Base-by-base conservation (phyloP, 2,797 vertebrate genomes). In the Dipus sagitta region DNA sequence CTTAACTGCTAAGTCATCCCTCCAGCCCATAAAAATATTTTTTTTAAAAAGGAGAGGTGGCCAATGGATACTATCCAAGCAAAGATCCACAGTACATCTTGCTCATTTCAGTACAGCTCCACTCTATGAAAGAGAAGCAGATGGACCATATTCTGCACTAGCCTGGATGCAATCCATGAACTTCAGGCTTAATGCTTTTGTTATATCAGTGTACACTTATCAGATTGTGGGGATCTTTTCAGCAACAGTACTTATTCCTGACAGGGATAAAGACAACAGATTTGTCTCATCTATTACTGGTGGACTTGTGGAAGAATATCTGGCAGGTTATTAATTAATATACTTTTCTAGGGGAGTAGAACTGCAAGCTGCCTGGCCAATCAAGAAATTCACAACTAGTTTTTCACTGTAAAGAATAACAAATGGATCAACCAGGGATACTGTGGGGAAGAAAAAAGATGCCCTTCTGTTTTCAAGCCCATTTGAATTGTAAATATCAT, bases 331-430 rank as follows among this genome's bases (percentile, higher is more conserved):
- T 87, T 86, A 91, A 81, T 91, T 76, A 86, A 65, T 78, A 76
- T 30, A n/a, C 62, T 71, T 88, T 93, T 62, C 70, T 91, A 68
- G 75, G 64, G 54, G 70, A 86, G 54, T 54, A 6, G 38, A 6
- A 47, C 52, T 78, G 7, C 15, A 95, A 72, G 47, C 86, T 92
- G n/a, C 52, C n/a, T 77, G 83, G 60, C 62, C 86, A 88, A n/a
- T 88, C 93, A 89, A 74, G 72, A 86, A 91, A 91, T 38, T 7
- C 42, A 87, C 30, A 24, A 54, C 47, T 68, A 54, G 20, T 64
- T 91, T 91, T 94, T 92, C 94, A 87, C 60, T 62, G 64, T 58
- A 79, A 38, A 92, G 26, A 86, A 80, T 72, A 95, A 91, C 30
- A 93, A 52, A 93, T 83, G 21, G 30, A 60, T 72, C 60, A 79